Conservation (phyloP, 1,140 invertebrate species). For the Tribolium castaneum region DNA sequence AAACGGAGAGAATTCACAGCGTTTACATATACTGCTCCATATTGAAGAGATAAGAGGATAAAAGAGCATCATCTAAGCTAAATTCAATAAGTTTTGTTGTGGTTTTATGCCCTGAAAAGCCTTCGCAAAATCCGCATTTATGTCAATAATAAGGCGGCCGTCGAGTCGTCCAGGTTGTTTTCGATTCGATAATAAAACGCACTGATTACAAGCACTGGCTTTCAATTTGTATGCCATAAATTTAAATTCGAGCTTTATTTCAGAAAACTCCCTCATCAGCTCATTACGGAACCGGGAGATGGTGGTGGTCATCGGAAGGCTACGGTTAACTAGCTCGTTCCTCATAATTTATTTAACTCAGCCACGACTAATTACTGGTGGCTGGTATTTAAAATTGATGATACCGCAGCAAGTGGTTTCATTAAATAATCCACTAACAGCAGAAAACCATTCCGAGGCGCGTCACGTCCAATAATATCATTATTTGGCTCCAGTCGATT, state of each 20-base stretch:
- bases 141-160: background rate
- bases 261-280: background rate
- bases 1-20: background rate
- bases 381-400: constrained; percentile 36
- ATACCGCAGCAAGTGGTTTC: constrained; percentile 32
- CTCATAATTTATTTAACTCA: constrained; percentile 33
- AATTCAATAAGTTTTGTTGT: constrained; percentile 31
- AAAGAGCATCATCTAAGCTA: constrained; percentile 17
- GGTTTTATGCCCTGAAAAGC: constrained; percentile 14
- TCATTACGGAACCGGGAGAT: background rate
- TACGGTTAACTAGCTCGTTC: background rate
- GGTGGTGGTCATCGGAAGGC: background rate
- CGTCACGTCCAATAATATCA: constrained; percentile 34
- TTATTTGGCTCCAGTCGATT: constrained; percentile 31
- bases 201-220: background rate
- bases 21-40: constrained; percentile 19
- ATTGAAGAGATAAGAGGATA: constrained; percentile 24
- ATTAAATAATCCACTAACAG: constrained; percentile 35
- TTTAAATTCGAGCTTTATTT: background rate
- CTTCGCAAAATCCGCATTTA: constrained; percentile 3
- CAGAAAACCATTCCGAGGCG: constrained; percentile 17
- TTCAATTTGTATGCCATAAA: background rate
- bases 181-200: background rate
- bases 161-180: background rate
- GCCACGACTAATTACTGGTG: constrained; percentile 27